A percentile compares a stretch with the other conserved stretches of the same genome.
phyloP scores from a whole-genome alignment of 2,797 vertebrate genomes.

The Kryptolebias ocellatus region DNA sequence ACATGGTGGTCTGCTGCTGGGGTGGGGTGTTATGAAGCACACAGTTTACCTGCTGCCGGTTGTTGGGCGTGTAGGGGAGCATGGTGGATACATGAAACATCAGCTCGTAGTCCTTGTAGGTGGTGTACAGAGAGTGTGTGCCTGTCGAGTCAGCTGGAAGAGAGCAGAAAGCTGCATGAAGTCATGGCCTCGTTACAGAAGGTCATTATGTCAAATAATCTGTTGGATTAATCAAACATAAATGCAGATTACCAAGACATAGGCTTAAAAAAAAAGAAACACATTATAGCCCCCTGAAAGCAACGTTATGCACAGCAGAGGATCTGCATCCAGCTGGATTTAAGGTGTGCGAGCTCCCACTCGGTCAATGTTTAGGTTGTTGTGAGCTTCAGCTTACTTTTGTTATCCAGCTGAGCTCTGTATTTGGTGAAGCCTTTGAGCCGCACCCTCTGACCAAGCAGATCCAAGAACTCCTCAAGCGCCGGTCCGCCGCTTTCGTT shows the following conservation, averaged over 20 bases:
- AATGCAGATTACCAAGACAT: conserved; percentile 22
- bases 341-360: conserved; percentile 17
- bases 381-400: conserved; percentile 86
- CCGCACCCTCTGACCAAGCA: conserved; percentile 94
- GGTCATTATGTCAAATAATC: conserved; percentile 1
- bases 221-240: conserved; percentile 21
- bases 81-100: conserved; percentile 99
- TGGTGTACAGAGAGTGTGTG: conserved; percentile 96
- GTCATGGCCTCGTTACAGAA: conserved; percentile 15
- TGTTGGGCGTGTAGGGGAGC: conserved; percentile 96
- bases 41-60: conserved; percentile 89
- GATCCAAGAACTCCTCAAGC: conserved; percentile 96
- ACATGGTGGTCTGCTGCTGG: conserved; percentile 21
- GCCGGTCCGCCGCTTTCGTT: conserved; percentile 93
- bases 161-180: conserved; percentile 39
- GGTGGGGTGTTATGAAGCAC: not conserved
- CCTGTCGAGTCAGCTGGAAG: conserved; percentile 94
- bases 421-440: conserved; percentile 97
- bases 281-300: not conserved
- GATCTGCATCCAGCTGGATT: conserved; percentile 32
- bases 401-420: conserved; percentile 96
- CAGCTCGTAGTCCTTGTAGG: conserved; percentile 98
- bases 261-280: not conserved
- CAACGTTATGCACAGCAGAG: conserved; percentile 1
- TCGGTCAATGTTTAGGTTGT: conserved; percentile 23